Evolutionary conservation across 2,888 invertebrate genomes (phyloP).

Genomic region (Tetrapedia diversipes): DNA sequence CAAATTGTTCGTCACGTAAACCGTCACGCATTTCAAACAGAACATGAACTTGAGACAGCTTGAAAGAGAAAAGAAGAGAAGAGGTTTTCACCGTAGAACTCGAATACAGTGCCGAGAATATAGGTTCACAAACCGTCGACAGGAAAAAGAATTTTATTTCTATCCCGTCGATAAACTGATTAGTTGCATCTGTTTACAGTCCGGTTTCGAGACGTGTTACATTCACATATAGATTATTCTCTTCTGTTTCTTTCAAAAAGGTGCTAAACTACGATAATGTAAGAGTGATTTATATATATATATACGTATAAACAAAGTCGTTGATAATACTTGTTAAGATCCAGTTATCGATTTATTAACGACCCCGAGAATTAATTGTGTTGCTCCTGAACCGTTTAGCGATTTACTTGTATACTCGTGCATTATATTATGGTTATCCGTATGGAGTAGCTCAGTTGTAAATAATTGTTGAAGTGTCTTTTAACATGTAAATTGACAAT

Average conservation of each 20-base stretch:
- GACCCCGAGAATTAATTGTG: constrained; percentile 40
- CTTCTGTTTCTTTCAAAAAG: constrained; percentile 47
- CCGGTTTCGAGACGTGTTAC: constrained; percentile 7
- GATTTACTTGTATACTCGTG: constrained; percentile 32
- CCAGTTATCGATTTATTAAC: constrained; percentile 39
- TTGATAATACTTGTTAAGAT: constrained; percentile 52
- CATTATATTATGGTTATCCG: constrained; percentile 40
- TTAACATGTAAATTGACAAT: constrained; percentile 56
- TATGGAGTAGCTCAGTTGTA: constrained; percentile 51
- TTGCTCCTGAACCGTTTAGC: constrained; percentile 42
- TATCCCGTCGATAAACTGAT: constrained; percentile 22
- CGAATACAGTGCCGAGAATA: constrained; percentile 8
- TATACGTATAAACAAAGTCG: constrained; percentile 32
- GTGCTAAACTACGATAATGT: constrained; percentile 62
- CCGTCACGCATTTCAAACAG: constrained; percentile 25
- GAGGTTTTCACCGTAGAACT: constrained; percentile 19
- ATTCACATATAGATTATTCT: constrained; percentile 28
- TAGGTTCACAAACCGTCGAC: constrained; percentile 18
- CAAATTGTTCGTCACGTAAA: constrained; percentile 37
- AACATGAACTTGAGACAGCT: constrained; percentile 5
- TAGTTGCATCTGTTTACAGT: constrained; percentile 15
- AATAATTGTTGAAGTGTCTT: constrained; percentile 61
- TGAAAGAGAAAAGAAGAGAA: constrained; percentile 11
- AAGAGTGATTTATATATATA: constrained; percentile 62
- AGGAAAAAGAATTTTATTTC: constrained; percentile 20